These are phyloP conservation scores for Sinocyclocheilus maitianheensis DNA, from an alignment of 2,113 vertebrate species.

Conservation along the genomic window DNA sequence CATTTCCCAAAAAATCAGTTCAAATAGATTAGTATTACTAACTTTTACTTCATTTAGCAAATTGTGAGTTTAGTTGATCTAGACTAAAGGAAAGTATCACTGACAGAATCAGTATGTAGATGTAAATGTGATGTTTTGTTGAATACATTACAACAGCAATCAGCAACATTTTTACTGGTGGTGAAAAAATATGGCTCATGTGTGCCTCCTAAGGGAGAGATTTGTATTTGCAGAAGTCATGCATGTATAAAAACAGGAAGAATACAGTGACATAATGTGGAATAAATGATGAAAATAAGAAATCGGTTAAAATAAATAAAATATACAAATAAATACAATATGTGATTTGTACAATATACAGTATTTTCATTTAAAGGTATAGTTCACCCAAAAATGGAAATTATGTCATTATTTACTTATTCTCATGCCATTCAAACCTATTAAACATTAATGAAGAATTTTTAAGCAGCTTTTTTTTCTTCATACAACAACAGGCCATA, in stretches of 20 bases:
- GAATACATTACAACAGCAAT: neutral
- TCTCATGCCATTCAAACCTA: neutral
- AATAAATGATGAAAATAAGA: neutral
- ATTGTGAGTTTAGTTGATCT: neutral
- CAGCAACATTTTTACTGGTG: neutral
- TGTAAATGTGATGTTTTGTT: neutral
- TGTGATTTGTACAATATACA: conserved; percentile 34
- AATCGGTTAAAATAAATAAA: conserved; percentile 56
- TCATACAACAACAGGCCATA: neutral
- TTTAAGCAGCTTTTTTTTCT: neutral
- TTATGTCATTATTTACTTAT: neutral
- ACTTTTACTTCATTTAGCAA: neutral
- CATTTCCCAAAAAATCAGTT: neutral
- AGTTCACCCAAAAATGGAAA: neutral
- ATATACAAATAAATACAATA: conserved; percentile 66
- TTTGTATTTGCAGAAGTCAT: neutral
- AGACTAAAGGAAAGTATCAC: neutral
- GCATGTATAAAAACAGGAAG: neutral
- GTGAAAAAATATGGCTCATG: conserved; percentile 29
- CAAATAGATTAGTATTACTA: neutral
- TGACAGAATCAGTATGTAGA: neutral
- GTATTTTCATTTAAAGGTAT: conserved; percentile 28
- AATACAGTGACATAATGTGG: neutral
- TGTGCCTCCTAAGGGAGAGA: conserved; percentile 50
- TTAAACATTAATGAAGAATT: neutral